Base-by-base conservation (phyloP, 2,797 vertebrate genomes). In the Acanthurus lineatus region DNA sequence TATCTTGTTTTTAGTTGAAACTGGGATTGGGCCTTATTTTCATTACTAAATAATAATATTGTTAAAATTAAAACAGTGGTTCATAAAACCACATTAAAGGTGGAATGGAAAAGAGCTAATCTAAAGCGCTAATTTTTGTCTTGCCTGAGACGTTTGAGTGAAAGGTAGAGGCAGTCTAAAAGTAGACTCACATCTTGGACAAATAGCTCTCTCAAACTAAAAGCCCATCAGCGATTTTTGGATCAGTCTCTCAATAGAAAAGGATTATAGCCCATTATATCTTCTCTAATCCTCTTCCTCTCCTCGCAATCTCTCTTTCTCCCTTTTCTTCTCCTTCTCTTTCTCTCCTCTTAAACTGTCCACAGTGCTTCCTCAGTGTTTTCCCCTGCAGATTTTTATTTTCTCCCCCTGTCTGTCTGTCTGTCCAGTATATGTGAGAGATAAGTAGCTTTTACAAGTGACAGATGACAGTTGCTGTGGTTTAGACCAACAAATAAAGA, bases 181-280 rank as follows among this genome's bases (percentile, higher is more conserved):
- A 69, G 42, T 38, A 57, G 58, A 53, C 70, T 78, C 52, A 63
- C 79, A 73, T 86, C 69, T 74, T 56, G 65, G 72, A 87, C 73
- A 80, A 79, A 82, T 49, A 79, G 66, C 51, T 66, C 54, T 83
- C 73, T 82, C 48, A 74, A 51, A 76, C 67, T 76, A 75, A 82
- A 76, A 77, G 22, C 52, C 67, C 52, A 64, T 83, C 77, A 86
- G 67, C 64, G 28, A 75, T 81, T 84, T 76, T 68, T 65, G 83
- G 61, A 77, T 82, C 65, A 42, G n/a, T 77, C 77, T 60, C 75
- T 70, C 73, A 80, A 44, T 69, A 81, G 78, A 82, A 75, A 82
- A 80, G 80, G 81, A 88, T 90, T 89, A 86, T 42, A 66, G 71
- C 58, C 67, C 66, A 83, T 91, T 88, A 86, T 86, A 87, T 82